These are phyloP conservation scores for Sarcophaga rosellei DNA, from an alignment of 2,888 invertebrate genomes.

Conservation along the genomic window DNA sequence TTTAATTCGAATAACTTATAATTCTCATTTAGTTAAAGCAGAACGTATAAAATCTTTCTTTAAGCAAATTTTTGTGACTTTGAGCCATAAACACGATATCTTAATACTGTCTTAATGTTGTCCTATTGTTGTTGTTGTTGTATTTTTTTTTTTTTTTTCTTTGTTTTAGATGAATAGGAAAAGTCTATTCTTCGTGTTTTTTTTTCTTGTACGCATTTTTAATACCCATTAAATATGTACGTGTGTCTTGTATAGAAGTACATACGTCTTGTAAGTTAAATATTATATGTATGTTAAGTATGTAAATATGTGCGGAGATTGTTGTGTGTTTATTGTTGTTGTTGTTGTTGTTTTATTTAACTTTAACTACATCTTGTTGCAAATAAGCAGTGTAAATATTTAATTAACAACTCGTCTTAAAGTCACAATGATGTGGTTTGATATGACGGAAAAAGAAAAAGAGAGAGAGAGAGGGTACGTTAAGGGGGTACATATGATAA, in stretches of 20 bases:
- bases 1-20: not conserved
- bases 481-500: constrained; percentile 28
- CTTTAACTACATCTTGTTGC: constrained; percentile 58
- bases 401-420: constrained; percentile 63
- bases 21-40: not conserved
- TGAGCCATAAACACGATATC: constrained; percentile 7
- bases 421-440: constrained; percentile 51
- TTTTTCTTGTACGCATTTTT: not conserved
- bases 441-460: not conserved
- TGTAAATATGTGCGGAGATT: not conserved
- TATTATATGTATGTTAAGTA: not conserved
- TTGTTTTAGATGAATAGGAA: constrained; percentile 31
- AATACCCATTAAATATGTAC: not conserved
- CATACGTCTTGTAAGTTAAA: not conserved
- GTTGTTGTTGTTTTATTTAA: constrained; percentile 25
- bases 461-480: no score
- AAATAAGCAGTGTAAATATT: constrained; percentile 63
- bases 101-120: not conserved
- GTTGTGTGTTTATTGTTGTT: not conserved
- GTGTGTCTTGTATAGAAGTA: not conserved
- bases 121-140: not conserved
- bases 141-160: not conserved
- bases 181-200: not conserved
- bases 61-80: not conserved
- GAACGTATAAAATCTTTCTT: not conserved